phyloP scores from a whole-genome alignment of 2,113 vertebrate genomes.

The Crotalus viridis region DNA sequence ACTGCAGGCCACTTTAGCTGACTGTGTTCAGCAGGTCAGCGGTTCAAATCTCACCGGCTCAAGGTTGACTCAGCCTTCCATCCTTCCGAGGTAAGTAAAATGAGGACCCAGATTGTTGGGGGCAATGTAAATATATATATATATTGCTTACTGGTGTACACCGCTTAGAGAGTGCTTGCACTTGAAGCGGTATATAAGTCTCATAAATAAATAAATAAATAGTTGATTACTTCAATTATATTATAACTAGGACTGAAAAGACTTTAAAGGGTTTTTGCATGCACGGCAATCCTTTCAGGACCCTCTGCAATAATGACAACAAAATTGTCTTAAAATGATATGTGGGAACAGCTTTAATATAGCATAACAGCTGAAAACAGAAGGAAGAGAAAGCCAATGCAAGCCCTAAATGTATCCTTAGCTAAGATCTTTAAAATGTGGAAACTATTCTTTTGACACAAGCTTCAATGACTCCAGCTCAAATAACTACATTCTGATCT shows the following conservation, averaged over 20 bases:
- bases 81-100: too few species aligned
- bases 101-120: too few species aligned
- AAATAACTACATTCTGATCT: background rate
- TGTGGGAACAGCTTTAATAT: background rate
- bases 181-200: too few species aligned
- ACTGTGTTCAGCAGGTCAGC: too few species aligned
- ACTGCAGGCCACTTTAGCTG: too few species aligned
- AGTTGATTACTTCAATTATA: background rate
- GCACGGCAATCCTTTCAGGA: background rate
- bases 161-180: too few species aligned
- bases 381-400: background rate
- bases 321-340: background rate
- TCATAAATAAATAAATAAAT: too few species aligned
- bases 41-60: too few species aligned
- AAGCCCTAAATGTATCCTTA: conserved; percentile 4
- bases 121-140: too few species aligned
- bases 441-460: background rate
- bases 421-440: background rate
- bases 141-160: too few species aligned
- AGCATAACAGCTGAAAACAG: background rate
- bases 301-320: background rate
- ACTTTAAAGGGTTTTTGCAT: background rate
- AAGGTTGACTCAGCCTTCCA: too few species aligned
- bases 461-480: background rate
- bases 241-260: background rate